These are phyloP conservation scores for Eupleurogrammus muticus DNA, from an alignment of 2,797 vertebrate species.

Conservation along the genomic window DNA sequence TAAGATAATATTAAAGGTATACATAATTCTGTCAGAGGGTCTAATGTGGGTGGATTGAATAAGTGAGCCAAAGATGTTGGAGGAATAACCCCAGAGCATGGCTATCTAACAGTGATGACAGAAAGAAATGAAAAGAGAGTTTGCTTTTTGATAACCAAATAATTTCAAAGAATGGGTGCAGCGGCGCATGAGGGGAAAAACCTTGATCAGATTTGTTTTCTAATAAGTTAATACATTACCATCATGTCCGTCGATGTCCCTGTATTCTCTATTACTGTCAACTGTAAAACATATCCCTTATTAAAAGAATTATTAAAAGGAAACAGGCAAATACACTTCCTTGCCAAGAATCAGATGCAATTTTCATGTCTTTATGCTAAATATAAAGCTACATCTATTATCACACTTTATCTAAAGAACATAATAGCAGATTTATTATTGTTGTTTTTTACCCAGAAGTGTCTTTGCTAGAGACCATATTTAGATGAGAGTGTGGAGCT, in stretches of 20 bases:
- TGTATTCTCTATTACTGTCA: not conserved
- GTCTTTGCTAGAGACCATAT: too few species aligned
- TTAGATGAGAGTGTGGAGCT: too few species aligned
- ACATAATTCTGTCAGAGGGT: not conserved
- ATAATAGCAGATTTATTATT: too few species aligned
- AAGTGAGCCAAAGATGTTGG: not conserved
- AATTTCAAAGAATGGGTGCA: slow-evolving; percentile 20
- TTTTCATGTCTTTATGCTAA: too few species aligned
- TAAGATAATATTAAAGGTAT: slow-evolving; percentile 1
- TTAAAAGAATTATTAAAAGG: too few species aligned
- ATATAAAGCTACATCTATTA: too few species aligned
- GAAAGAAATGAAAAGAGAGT: slow-evolving; percentile 1
- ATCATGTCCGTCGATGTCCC: not conserved
- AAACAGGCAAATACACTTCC: too few species aligned
- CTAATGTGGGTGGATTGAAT: slow-evolving; percentile 1
- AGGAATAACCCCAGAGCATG: slow-evolving; percentile 12
- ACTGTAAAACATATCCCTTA: not conserved
- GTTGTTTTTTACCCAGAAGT: too few species aligned
- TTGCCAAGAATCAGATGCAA: too few species aligned
- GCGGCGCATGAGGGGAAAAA: not conserved
- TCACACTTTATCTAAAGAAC: too few species aligned
- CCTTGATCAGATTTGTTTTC: not conserved
- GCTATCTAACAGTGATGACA: not conserved
- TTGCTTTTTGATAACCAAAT: not conserved
- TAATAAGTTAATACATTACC: not conserved